These are phyloP conservation scores for Capreolus pygargus DNA, from an alignment of 2,113 vertebrate species.

Conservation along the genomic window DNA sequence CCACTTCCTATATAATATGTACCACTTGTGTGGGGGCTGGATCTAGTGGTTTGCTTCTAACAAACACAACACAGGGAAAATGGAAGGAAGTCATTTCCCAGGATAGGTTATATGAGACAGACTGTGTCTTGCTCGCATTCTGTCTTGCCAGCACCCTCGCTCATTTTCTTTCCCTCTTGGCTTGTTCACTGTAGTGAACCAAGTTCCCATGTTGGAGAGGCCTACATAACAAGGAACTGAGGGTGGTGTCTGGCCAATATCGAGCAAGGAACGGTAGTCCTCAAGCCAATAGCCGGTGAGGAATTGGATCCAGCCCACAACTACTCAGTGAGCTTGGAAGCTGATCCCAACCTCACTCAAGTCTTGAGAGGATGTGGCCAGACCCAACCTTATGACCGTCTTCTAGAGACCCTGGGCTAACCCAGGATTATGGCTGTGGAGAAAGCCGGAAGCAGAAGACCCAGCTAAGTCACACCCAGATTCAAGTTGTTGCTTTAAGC, in stretches of 20 bases:
- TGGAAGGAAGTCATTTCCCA: background rate
- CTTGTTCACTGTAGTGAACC: background rate
- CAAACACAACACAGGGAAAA: background rate
- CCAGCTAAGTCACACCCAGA: background rate
- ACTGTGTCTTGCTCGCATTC: background rate
- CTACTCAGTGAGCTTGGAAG: background rate
- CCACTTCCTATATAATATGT: background rate
- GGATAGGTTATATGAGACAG: background rate
- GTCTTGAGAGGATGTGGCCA: background rate
- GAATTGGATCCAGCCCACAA: background rate
- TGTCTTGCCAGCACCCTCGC: background rate
- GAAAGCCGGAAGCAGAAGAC: background rate
- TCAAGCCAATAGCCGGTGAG: background rate
- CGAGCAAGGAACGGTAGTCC: background rate
- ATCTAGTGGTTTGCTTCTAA: background rate
- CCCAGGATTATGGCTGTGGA: rapidly evolving
- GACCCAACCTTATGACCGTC: background rate
- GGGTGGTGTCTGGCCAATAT: background rate
- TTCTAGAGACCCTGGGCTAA: background rate
- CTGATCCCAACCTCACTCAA: background rate
- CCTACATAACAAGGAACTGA: background rate
- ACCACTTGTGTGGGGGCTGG: background rate
- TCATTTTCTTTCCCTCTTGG: background rate
- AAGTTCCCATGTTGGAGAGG: background rate
- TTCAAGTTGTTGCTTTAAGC: background rate